phyloP scores from a whole-genome alignment of 2,113 vertebrate species.

The Rana temporaria region DNA sequence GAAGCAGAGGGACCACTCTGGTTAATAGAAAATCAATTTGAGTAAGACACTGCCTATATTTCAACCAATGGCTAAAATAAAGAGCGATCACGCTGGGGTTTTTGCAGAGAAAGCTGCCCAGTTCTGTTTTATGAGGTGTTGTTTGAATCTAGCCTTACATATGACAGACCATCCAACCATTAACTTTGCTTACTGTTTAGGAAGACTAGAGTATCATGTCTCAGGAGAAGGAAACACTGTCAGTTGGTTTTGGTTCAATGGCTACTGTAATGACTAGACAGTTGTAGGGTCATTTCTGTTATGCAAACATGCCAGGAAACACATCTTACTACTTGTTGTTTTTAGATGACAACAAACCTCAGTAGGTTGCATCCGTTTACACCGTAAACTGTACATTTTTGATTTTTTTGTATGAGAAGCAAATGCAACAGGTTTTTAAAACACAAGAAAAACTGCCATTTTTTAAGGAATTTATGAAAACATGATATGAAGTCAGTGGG shows the following conservation, averaged over 20 bases:
- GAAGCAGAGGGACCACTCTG: not conserved
- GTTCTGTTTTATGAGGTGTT: not conserved
- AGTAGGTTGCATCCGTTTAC: no score
- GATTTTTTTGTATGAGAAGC: no score
- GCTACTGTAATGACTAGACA: constrained; percentile 14
- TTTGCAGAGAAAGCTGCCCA: constrained; percentile 2
- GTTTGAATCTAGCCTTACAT: not conserved
- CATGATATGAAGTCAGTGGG: no score
- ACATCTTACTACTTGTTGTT: no score
- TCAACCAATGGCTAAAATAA: not conserved
- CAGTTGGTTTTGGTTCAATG: constrained; percentile 3
- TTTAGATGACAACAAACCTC: no score
- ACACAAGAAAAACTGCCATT: no score
- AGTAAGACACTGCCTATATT: not conserved
- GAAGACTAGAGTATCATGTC: not conserved
- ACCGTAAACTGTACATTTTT: no score
- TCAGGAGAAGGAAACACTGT: not conserved
- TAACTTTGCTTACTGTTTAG: not conserved
- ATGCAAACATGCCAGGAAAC: not conserved
- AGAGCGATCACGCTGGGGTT: not conserved
- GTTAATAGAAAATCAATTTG: not conserved
- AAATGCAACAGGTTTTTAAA: no score
- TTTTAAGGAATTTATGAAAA: no score
- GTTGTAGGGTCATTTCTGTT: not conserved
- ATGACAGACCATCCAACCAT: constrained; percentile 5